Percentiles rank a stretch among this genome's conserved stretches.
These are phyloP conservation scores for Aplochiton taeniatus DNA, from an alignment of 2,797 vertebrate genomes.

Conservation along the genomic window DNA sequence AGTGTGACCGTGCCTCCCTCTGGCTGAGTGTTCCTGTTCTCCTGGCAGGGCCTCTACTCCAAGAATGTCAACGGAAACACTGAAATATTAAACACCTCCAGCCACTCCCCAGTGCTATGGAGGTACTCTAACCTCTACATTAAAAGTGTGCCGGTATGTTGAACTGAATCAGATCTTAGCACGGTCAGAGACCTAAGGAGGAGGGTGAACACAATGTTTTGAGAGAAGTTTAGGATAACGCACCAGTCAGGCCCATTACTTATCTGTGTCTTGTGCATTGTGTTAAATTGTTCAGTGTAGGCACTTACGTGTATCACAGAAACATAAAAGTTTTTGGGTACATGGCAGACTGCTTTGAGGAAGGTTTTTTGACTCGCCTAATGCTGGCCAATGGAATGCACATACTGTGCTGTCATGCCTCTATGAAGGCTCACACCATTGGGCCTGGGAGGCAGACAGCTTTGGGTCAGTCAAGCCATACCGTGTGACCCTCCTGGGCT, in stretches of 20 bases:
- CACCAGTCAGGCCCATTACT: too few relatives aligned
- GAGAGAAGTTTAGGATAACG: too few relatives aligned
- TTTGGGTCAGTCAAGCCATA: constrained; percentile 60
- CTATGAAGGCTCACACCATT: constrained; percentile 61
- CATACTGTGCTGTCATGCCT: constrained; percentile 54
- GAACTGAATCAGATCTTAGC: background rate
- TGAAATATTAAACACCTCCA: constrained; percentile 73
- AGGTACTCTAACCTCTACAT: constrained; percentile 63
- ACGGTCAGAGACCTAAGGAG: too few relatives aligned
- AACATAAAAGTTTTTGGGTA: constrained; percentile 39
- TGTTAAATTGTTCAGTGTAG: constrained; percentile 2
- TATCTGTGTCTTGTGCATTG: too few relatives aligned
- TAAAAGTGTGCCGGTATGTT: constrained; percentile 51
- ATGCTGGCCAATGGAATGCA: constrained; percentile 39
- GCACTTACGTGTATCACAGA: constrained; percentile 31
- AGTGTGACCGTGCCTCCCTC: constrained; percentile 38
- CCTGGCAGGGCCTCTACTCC: constrained; percentile 40
- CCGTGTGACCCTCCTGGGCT: constrained; percentile 59
- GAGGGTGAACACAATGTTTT: too few relatives aligned
- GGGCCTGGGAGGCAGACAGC: constrained; percentile 52
- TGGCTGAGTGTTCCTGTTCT: constrained; percentile 60
- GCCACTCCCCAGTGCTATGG: constrained; percentile 50
- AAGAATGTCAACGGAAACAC: constrained; percentile 66
- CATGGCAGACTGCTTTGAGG: constrained; percentile 42
- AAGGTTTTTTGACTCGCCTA: constrained; percentile 17